A percentile compares a stretch with the other conserved stretches of the same genome.
Evolutionary conservation across 1,140 invertebrate species (phyloP).

Genomic region (Cepaea nemoralis): DNA sequence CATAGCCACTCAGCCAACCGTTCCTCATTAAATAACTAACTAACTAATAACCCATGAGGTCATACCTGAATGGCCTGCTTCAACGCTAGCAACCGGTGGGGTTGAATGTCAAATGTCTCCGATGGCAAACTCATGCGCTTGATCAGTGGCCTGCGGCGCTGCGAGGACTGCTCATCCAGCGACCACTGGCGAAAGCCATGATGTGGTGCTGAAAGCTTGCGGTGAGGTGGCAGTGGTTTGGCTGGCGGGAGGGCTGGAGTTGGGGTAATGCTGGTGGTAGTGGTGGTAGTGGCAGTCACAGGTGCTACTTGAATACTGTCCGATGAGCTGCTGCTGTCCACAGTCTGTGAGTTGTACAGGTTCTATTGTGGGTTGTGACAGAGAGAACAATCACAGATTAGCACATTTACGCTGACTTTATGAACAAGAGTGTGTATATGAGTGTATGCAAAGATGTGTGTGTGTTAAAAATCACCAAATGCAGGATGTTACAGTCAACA

Average conservation of each 20-base stretch:
- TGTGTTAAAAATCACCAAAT: too few relatives aligned
- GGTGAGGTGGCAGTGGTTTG: conserved; percentile 42
- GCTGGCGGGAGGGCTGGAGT: neutral
- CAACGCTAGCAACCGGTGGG: conserved; percentile 65
- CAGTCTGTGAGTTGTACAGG: conserved; percentile 78
- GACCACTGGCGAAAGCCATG: conserved; percentile 55
- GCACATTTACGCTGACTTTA: too few relatives aligned
- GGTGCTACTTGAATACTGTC: neutral
- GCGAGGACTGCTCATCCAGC: conserved; percentile 54
- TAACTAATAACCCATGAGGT: neutral
- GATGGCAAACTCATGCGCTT: conserved; percentile 80
- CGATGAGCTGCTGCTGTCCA: conserved; percentile 46
- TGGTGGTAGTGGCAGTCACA: neutral
- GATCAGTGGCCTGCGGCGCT: conserved; percentile 69
- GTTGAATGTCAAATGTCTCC: conserved; percentile 67
- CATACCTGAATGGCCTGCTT: conserved; percentile 64
- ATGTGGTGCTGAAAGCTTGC: conserved; percentile 51
- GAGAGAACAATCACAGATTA: neutral
- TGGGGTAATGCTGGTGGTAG: neutral
- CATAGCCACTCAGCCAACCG: too few relatives aligned
- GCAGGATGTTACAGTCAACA: too few relatives aligned
- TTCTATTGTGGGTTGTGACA: conserved; percentile 71
- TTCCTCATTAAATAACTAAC: too few relatives aligned
- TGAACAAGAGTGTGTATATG: too few relatives aligned
- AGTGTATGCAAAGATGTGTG: too few relatives aligned